phyloP scores from a whole-genome alignment of 2,113 vertebrate species.

The Malurus elegans region DNA sequence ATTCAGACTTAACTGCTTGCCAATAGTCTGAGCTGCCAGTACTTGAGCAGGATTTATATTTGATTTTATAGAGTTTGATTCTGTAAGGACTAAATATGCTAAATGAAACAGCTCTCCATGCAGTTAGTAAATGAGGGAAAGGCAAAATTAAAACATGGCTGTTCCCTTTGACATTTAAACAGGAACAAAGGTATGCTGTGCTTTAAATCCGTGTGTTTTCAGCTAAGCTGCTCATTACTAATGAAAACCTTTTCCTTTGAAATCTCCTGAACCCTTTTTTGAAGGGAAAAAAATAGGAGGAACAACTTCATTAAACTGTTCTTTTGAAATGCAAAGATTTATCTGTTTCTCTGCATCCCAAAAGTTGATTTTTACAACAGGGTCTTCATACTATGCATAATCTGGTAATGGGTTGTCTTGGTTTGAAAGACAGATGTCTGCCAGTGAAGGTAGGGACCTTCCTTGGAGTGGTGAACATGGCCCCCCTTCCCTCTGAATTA shows the following conservation, averaged over 20 bases:
- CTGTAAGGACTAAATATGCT: not conserved
- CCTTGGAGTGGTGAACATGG: no score
- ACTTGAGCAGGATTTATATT: not conserved
- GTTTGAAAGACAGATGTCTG: no score
- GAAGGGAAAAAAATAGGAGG: not conserved
- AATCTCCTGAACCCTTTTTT: not conserved
- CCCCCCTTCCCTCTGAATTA: no score
- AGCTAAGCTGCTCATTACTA: not conserved
- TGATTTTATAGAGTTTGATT: not conserved
- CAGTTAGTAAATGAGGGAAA: constrained; percentile 11
- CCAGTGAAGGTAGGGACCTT: no score
- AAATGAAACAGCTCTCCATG: not conserved
- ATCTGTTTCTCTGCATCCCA: not conserved
- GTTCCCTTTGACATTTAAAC: not conserved
- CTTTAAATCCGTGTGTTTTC: not conserved
- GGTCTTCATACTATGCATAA: not conserved
- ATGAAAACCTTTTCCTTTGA: not conserved
- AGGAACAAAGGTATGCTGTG: not conserved
- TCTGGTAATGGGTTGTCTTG: not conserved
- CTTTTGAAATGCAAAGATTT: not conserved
- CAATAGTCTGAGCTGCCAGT: not conserved
- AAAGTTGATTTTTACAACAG: not conserved
- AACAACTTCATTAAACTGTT: not conserved
- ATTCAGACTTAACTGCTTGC: not conserved
- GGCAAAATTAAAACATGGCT: not conserved